Conservation (phyloP, 92 coral and sea anemone genomes). For the Epizoanthus scotinus region DNA sequence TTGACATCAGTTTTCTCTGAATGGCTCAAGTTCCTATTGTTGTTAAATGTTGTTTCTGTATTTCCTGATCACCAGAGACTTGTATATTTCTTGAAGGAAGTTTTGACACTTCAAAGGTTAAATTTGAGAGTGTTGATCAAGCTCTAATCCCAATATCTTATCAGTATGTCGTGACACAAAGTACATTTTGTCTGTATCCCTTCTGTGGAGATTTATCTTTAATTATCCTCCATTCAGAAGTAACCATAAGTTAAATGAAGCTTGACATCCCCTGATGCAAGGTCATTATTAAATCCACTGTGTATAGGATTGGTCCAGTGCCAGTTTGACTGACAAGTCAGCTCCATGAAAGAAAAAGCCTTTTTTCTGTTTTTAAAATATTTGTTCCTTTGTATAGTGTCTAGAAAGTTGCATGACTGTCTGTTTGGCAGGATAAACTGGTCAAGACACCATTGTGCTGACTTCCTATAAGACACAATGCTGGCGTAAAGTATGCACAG, state of each 20-base stretch:
- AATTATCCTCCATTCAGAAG: constrained; percentile 4
- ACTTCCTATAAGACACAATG: constrained; percentile 18
- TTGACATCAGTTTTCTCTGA: constrained; percentile 11
- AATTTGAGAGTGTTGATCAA: constrained; percentile 21
- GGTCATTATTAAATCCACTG: not conserved
- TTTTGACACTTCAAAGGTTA: constrained; percentile 10
- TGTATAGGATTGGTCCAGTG: constrained; percentile 2
- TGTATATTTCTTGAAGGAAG: constrained; percentile 9
- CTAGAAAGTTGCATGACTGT: constrained; percentile 18
- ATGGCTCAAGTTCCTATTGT: not conserved
- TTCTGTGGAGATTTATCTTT: not conserved
- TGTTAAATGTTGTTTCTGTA: not conserved
- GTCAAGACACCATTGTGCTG: not conserved
- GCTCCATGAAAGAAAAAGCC: not conserved
- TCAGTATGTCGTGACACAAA: constrained; percentile 17
- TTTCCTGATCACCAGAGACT: too few relatives aligned
- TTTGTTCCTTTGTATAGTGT: not conserved
- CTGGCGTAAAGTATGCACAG: not conserved
- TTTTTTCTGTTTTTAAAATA: not conserved
- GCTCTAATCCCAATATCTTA: constrained; percentile 28
- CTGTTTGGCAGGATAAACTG: not conserved
- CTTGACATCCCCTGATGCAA: constrained; percentile 1
- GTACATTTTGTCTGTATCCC: constrained; percentile 1
- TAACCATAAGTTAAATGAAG: constrained; percentile 16
- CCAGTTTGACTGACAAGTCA: constrained; percentile 19